Conservation (phyloP, 2,113 vertebrate genomes). For the Gracilinanus agilis region DNA sequence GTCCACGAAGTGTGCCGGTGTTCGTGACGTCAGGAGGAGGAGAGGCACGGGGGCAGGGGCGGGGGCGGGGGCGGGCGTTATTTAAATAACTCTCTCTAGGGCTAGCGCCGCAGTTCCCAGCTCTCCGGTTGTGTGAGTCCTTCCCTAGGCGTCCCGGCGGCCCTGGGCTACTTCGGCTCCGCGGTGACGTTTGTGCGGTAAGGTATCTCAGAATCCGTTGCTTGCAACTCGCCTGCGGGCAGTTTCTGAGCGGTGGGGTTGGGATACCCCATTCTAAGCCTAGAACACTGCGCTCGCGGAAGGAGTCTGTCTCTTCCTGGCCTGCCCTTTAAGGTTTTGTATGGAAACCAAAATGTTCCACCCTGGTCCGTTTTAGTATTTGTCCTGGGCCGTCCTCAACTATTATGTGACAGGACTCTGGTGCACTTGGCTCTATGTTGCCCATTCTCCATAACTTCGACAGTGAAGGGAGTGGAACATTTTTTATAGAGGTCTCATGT, state of each 20-base stretch:
- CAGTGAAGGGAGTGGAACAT: background rate
- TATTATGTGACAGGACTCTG: background rate
- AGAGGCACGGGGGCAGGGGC: no score
- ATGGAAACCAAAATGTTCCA: background rate
- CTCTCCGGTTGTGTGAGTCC: no score
- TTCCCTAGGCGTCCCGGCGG: no score
- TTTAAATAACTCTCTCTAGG: background rate
- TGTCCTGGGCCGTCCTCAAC: background rate
- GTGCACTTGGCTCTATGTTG: background rate
- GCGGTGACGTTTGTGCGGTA: background rate
- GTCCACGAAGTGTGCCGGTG: background rate
- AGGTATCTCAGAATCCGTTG: background rate
- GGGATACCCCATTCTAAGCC: background rate
- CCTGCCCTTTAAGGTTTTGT: background rate
- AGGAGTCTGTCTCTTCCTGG: background rate
- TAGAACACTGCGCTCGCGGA: background rate
- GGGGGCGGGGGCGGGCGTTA: background rate
- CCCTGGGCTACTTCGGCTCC: no score
- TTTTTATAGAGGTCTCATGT: no score
- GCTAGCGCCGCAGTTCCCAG: no score
- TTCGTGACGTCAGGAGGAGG: background rate
- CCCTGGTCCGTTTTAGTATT: background rate
- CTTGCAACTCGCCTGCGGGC: background rate
- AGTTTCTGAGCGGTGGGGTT: rapidly evolving
- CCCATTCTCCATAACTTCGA: background rate